Evolutionary conservation across 2,888 invertebrate genomes (phyloP).

Genomic region (Helicoverpa assulta): DNA sequence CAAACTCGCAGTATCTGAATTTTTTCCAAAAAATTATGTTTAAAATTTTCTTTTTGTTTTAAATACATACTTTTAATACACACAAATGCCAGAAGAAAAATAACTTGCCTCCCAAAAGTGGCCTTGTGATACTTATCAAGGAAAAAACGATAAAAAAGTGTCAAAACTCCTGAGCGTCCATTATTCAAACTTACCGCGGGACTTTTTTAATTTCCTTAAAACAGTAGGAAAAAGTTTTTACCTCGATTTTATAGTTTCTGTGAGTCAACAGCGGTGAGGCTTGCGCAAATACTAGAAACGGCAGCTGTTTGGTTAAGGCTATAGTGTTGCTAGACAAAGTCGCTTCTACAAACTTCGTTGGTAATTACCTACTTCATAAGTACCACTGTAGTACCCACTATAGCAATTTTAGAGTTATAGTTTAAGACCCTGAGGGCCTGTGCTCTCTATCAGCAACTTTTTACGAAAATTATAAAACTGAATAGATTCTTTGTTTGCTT

Average conservation of each 20-base stretch:
- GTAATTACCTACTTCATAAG: background rate
- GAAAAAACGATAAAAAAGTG: slow-evolving; percentile 15
- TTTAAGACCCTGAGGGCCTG: background rate
- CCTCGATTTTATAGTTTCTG: background rate
- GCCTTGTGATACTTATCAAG: slow-evolving; percentile 17
- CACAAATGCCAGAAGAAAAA: background rate
- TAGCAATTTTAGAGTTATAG: background rate
- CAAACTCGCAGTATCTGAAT: background rate
- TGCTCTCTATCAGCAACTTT: too few species aligned
- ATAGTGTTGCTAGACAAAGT: background rate
- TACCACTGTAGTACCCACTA: background rate
- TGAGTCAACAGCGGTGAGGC: slow-evolving; percentile 13
- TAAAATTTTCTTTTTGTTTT: background rate
- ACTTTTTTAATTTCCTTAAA: slow-evolving; percentile 47
- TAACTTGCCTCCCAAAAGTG: slow-evolving; percentile 11
- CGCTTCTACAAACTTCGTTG: background rate
- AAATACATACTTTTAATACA: background rate
- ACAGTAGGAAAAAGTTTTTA: slow-evolving; percentile 9
- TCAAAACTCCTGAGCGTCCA: slow-evolving; percentile 23
- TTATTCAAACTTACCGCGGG: slow-evolving; percentile 29
- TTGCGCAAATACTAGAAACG: slow-evolving; percentile 2
- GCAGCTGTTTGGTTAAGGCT: background rate
- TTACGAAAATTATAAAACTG: too few species aligned
- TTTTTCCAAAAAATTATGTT: background rate
- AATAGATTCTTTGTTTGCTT: too few species aligned